Percentiles rank a stretch among this genome's conserved stretches.
phyloP scores from a whole-genome alignment of 2,888 invertebrate genomes.

The Dryobota labecula region DNA sequence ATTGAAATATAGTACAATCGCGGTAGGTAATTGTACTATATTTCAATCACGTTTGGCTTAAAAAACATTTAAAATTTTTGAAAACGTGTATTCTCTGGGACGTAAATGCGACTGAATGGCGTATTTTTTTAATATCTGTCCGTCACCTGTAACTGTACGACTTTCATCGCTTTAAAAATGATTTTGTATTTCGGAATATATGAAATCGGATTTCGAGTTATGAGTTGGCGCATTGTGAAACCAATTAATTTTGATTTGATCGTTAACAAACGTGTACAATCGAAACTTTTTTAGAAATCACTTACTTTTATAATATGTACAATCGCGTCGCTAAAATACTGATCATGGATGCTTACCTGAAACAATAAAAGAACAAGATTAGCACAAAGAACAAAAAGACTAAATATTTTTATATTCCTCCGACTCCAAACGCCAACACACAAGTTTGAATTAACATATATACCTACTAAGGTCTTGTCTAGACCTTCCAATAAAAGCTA shows the following conservation, averaged over 20 bases:
- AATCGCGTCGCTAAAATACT: not conserved
- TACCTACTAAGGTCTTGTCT: constrained; percentile 7
- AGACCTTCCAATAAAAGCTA: constrained; percentile 39
- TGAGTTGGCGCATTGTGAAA: constrained; percentile 29
- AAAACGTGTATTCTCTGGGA: constrained; percentile 19
- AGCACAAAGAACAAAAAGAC: constrained; percentile 3
- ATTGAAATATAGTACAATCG: too few relatives aligned
- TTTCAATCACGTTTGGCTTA: constrained; percentile 48
- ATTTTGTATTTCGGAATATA: constrained; percentile 40
- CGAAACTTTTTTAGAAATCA: constrained; percentile 4
- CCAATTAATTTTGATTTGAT: constrained; percentile 42
- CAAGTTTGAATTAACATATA: constrained; percentile 1
- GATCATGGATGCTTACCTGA: constrained; percentile 48
- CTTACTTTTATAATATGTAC: constrained; percentile 33
- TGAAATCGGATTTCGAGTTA: constrained; percentile 37
- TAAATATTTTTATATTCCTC: not conserved
- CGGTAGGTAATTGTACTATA: too few relatives aligned
- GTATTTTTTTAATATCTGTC: constrained; percentile 44
- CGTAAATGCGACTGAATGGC: constrained; percentile 23
- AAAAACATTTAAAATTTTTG: constrained; percentile 19
- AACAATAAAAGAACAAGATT: constrained; percentile 35
- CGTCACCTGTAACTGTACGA: constrained; percentile 37
- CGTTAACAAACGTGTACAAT: constrained; percentile 14
- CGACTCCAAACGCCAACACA: not conserved
- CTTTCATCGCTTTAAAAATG: constrained; percentile 49